Base-by-base conservation (phyloP, 64 coral and sea anemone genomes). In the Porites lutea region DNA sequence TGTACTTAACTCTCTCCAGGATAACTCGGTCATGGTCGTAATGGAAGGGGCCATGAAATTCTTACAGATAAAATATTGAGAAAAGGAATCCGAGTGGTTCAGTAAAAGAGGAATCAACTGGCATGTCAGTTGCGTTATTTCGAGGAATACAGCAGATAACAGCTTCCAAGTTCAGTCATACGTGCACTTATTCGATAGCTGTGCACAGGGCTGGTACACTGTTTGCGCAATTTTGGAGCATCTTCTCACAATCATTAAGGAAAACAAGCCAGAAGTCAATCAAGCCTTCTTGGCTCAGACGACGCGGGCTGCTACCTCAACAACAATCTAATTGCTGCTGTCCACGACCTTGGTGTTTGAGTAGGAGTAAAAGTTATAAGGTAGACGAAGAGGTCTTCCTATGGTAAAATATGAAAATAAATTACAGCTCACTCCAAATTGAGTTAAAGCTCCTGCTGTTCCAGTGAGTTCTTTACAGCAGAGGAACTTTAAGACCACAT, bases 21-120 rank as follows among this genome's bases (percentile, higher is more conserved):
- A 90, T 22, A 76, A 90, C 13, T 59, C 63, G 2, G 62, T 90
- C 51, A 4, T 90, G 0, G 71, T 90, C 7, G 44, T 90, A 52
- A 65, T 80, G n/a, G 88, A 90, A 52, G 79, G 88, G 75, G 76
- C 88, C 47, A 90, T 90, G 88, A 80, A 90, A 45, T 90, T 90
- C 71, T 51, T 48, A 20, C 59, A 59, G 13, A 6, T 79, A 48
- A 18, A 48, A 53, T 45, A 50, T 49, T 48, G 61, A 80, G 88
- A 90, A 46, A 80, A 90, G 61, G 75, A 90, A 53, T 9, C 16
- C 50, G 88, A 79, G 23, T 91, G 89, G 89, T 91, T 27, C 46
- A 78, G 9, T 4, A 82, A 91, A 72, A 23, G 65, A 65, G 79
- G 79, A 3, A 82, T 82, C 19, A 82, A 74, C 15, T 82, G 79